Conservation (phyloP, 2,113 vertebrate genomes). For the Scomber japonicus region DNA sequence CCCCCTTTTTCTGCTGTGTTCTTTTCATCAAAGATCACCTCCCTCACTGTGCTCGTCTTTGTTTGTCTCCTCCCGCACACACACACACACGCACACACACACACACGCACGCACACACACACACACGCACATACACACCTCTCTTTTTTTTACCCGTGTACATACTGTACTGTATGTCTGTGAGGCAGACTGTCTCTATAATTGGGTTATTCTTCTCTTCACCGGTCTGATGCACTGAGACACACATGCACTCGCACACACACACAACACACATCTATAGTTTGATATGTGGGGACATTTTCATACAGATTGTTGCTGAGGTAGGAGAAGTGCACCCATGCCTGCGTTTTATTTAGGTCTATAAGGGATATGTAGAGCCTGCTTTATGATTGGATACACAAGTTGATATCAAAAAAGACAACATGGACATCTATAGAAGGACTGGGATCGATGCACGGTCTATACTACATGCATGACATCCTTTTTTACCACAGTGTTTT, state of each 20-base stretch:
- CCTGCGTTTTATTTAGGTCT: slow-evolving; percentile 58
- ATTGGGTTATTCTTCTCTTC: slow-evolving; percentile 83
- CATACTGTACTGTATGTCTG: slow-evolving; percentile 76
- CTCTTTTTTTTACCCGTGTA: slow-evolving; percentile 39
- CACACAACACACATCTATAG: slow-evolving; percentile 12
- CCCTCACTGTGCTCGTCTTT: slow-evolving; percentile 60
- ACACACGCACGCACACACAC: slow-evolving; percentile 17
- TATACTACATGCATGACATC: slow-evolving; percentile 11
- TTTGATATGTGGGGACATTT: slow-evolving; percentile 72
- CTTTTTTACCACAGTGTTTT: neutral
- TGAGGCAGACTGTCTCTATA: slow-evolving; percentile 82
- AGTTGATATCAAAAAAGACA: slow-evolving; percentile 37
- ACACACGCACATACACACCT: slow-evolving; percentile 39
- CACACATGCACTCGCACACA: slow-evolving; percentile 48
- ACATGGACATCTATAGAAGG: neutral
- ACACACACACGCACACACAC: slow-evolving; percentile 23
- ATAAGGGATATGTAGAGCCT: slow-evolving; percentile 23
- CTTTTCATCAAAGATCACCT: slow-evolving; percentile 74
- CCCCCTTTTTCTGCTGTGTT: slow-evolving; percentile 35
- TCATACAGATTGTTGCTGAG: slow-evolving; percentile 74
- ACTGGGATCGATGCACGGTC: neutral
- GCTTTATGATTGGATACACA: slow-evolving; percentile 29
- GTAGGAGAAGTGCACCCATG: slow-evolving; percentile 63
- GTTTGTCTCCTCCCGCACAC: slow-evolving; percentile 42
- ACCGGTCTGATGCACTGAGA: slow-evolving; percentile 80